Base-by-base conservation (phyloP, 2,888 invertebrate species). In the Clepsis dumicolana region DNA sequence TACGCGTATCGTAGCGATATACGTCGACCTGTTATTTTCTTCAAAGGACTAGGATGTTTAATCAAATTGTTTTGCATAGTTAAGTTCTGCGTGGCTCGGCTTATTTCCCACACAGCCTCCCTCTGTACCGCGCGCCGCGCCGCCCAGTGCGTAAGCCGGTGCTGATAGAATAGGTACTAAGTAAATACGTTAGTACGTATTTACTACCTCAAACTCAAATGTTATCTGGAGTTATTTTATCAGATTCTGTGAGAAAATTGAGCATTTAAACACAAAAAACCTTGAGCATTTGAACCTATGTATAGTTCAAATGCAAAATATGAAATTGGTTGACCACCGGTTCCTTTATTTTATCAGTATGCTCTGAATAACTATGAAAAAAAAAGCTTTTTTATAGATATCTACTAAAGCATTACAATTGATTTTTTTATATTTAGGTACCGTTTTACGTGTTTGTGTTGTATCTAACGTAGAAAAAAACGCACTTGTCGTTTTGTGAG, bases 41-140 rank as follows among this genome's bases (percentile, higher is more conserved):
- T 57, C 62, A 67, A 63, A 67, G 62, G 67, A 35, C 35, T 38
- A 35, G 35, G n/a, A 12, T 57, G 38, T 63, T 63, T 67, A 48
- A 62, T 57, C 56, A 67, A 67, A 67, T 67, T 50, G 56, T 63
- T 67, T 10, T 18, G 64, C 54, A 27, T 48, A 41, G 38, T 50
- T 54, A 24, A 67, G 27, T 41, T 25, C 14, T 21, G 35, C 35
- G 21, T 25, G 16, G 41, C 67, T 57, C 56, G 12, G 16, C 38
- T 41, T 50, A 63, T 56, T 67, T 57, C 27, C 60, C 44, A 27
- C 48, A 56, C n/a, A 38, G 14, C 3, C 38, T 35, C 57, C 24
- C 35, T 32, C 38, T 57, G 29, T 56, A 56, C 0, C 10, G 14
- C 12, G 21, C 8, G 54, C 32, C n/a, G 38, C 18, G 16, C 32